These are phyloP conservation scores for Dexiosoma caninum DNA, from an alignment of 2,888 invertebrate species.

Conservation along the genomic window DNA sequence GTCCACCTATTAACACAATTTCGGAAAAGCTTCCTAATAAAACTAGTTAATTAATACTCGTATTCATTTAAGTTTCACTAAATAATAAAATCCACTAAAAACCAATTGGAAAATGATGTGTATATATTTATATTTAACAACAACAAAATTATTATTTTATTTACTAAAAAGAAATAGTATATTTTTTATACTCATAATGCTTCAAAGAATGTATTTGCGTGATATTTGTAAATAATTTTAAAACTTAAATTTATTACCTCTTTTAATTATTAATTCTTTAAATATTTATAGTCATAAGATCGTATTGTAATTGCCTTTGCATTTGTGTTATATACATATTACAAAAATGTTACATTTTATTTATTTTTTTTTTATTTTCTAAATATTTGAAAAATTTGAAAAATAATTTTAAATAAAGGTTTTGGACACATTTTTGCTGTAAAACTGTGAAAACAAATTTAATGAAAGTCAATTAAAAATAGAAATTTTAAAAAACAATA, in stretches of 20 bases:
- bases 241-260: too few species aligned
- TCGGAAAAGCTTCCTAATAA: constrained; percentile 71
- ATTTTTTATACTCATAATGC: background rate
- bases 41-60: constrained; percentile 28
- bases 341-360: background rate
- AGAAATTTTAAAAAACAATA: too few species aligned
- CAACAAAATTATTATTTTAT: constrained; percentile 7
- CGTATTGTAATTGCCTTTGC: background rate
- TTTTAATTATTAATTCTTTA: constrained; percentile 3
- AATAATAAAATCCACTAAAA: too few species aligned
- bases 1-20: constrained; percentile 68
- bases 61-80: constrained; percentile 23
- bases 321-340: background rate
- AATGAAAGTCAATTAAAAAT: too few species aligned
- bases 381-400: too few species aligned
- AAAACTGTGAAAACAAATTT: too few species aligned
- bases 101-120: too few species aligned
- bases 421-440: too few species aligned
- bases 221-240: constrained; percentile 30
- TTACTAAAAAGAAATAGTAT: too few species aligned
- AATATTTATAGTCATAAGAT: constrained; percentile 1
- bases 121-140: constrained; percentile 1
- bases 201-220: background rate
- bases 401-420: too few species aligned
- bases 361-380: too few species aligned